Percentiles rank a stretch among this genome's conserved stretches.
phyloP scores from a whole-genome alignment of 2,113 vertebrate species.

The Semicossyphus pulcher region DNA sequence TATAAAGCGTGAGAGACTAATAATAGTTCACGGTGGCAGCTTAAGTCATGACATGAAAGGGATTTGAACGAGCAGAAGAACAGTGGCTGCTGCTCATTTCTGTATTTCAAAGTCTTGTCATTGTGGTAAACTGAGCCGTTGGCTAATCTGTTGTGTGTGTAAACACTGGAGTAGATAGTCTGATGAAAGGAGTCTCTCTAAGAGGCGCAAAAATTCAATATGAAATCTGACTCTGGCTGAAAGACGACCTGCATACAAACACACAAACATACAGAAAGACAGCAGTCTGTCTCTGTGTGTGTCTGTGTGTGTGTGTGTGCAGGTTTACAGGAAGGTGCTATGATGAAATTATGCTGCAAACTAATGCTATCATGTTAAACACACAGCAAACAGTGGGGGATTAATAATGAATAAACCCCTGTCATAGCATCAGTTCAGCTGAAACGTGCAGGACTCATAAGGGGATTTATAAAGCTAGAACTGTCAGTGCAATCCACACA shows the following conservation, averaged over 20 bases:
- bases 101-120: slow-evolving; percentile 60
- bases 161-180: slow-evolving; percentile 71
- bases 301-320: slow-evolving; percentile 25
- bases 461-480: slow-evolving; percentile 25
- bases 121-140: slow-evolving; percentile 64
- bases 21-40: slow-evolving; percentile 75
- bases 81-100: slow-evolving; percentile 53
- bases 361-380: slow-evolving; percentile 55
- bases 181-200: slow-evolving; percentile 60
- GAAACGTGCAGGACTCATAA: slow-evolving; percentile 40
- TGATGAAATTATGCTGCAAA: slow-evolving; percentile 67
- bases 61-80: slow-evolving; percentile 52
- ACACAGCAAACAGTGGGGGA: slow-evolving; percentile 48
- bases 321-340: slow-evolving; percentile 40
- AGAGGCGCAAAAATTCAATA: slow-evolving; percentile 62
- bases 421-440: slow-evolving; percentile 35
- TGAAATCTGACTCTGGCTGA: slow-evolving; percentile 71
- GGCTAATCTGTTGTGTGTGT: slow-evolving; percentile 58
- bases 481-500: slow-evolving; percentile 16
- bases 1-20: slow-evolving; percentile 71
- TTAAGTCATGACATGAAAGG: slow-evolving; percentile 68
- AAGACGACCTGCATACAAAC: slow-evolving; percentile 60
- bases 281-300: slow-evolving; percentile 13
- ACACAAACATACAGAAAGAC: slow-evolving; percentile 19
- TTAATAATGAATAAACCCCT: slow-evolving; percentile 66